phyloP scores from a whole-genome alignment of 2,113 vertebrate genomes.

The Bombycilla garrulus region DNA sequence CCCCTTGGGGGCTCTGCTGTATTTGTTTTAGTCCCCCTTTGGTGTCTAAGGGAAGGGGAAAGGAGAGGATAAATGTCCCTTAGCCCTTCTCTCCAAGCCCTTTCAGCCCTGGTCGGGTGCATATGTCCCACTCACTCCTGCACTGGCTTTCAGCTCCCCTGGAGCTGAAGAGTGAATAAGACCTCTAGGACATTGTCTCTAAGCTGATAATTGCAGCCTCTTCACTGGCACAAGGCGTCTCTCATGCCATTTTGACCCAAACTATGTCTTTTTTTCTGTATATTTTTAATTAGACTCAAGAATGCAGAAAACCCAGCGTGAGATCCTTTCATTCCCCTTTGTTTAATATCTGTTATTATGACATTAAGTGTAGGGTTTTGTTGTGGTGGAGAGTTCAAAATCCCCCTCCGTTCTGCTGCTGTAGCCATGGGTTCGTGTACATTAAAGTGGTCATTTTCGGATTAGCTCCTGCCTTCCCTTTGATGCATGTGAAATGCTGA shows the following conservation, averaged over 20 bases:
- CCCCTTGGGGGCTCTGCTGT: not conserved
- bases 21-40: conserved; percentile 36
- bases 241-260: conserved; percentile 84
- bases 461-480: conserved; percentile 61
- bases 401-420: conserved; percentile 61
- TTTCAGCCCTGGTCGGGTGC: not conserved
- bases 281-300: conserved; percentile 76
- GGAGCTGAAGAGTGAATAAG: not conserved
- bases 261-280: conserved; percentile 64
- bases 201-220: conserved; percentile 91
- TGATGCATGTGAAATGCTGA: conserved; percentile 60
- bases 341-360: conserved; percentile 71
- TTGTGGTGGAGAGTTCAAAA: conserved; percentile 35
- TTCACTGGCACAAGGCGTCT: conserved; percentile 86
- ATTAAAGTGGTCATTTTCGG: conserved; percentile 63
- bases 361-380: conserved; percentile 65
- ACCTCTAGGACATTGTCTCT: conserved; percentile 57
- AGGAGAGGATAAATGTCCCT: not conserved
- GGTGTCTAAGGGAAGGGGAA: not conserved
- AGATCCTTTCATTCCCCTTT: conserved; percentile 63
- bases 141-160: not conserved
- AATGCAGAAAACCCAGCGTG: conserved; percentile 78
- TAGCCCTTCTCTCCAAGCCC: not conserved
- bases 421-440: conserved; percentile 60
- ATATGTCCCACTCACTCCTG: not conserved